These are phyloP conservation scores for Acrocephalus arundinaceus DNA, from an alignment of 2,113 vertebrate species.

Conservation along the genomic window DNA sequence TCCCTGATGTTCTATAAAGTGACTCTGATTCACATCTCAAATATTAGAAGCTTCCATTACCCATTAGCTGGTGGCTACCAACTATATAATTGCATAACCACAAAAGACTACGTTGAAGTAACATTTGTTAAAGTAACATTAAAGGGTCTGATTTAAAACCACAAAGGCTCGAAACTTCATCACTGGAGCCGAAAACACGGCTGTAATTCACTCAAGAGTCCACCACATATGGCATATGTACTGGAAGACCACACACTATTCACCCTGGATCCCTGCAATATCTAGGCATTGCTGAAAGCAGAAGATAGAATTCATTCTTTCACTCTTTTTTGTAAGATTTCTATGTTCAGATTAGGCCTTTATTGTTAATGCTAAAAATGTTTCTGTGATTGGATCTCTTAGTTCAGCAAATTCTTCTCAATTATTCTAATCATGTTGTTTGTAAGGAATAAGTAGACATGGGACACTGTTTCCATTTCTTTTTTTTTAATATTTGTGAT, in stretches of 20 bases:
- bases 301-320: conserved; percentile 13
- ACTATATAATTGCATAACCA: conserved; percentile 80
- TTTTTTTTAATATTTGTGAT: background rate
- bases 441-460: background rate
- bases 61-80: conserved; percentile 73
- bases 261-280: conserved; percentile 33
- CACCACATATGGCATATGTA: conserved; percentile 59
- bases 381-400: background rate
- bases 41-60: conserved; percentile 80
- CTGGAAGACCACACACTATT: conserved; percentile 71
- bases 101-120: conserved; percentile 78
- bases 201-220: conserved; percentile 71
- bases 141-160: conserved; percentile 74
- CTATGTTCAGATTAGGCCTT: background rate
- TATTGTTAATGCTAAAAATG: background rate
- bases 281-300: conserved; percentile 28
- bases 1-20: conserved; percentile 69
- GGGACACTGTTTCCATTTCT: background rate
- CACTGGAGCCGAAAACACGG: conserved; percentile 49
- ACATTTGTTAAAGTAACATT: conserved; percentile 79
- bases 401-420: background rate
- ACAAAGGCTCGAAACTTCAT: conserved; percentile 65
- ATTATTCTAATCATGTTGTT: background rate
- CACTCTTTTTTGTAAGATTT: background rate
- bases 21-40: conserved; percentile 75